Conservation (phyloP, 2,888 invertebrate species). For the Eristalis pertinax region DNA sequence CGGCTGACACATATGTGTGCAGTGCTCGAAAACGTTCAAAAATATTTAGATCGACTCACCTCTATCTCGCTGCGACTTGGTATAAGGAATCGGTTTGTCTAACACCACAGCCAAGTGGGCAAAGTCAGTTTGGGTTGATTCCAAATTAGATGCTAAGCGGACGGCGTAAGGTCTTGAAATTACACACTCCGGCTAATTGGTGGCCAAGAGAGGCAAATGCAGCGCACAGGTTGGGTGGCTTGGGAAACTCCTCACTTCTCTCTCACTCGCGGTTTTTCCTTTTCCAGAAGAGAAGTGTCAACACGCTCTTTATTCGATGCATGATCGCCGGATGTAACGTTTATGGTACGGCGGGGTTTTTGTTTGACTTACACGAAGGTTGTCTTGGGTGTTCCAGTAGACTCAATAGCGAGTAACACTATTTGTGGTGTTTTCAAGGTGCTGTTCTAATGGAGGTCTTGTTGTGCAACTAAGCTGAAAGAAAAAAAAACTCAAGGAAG, state of each 20-base stretch:
- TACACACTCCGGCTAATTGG: background rate
- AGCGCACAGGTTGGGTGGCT: background rate
- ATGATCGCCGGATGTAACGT: background rate
- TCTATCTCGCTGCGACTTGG: background rate
- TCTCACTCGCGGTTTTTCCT: background rate
- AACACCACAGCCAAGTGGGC: background rate
- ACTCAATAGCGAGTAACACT: background rate
- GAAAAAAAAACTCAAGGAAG: background rate
- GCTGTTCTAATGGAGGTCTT: background rate
- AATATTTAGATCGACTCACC: background rate
- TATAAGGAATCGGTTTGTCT: background rate
- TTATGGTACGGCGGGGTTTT: background rate
- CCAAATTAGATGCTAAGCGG: background rate
- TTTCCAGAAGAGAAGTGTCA: background rate
- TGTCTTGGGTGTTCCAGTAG: background rate
- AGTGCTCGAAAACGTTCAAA: background rate
- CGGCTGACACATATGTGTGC: background rate
- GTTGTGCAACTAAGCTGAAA: background rate
- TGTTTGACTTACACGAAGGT: background rate
- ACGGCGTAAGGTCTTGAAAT: background rate
- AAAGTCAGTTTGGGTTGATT: background rate
- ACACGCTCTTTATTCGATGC: background rate
- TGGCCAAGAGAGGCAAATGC: background rate
- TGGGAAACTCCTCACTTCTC: background rate
- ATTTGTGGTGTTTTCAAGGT: background rate